Percentiles rank a stretch among this genome's conserved stretches.
phyloP scores from a whole-genome alignment of 2,888 invertebrate species.

The Nymphalis polychloros region DNA sequence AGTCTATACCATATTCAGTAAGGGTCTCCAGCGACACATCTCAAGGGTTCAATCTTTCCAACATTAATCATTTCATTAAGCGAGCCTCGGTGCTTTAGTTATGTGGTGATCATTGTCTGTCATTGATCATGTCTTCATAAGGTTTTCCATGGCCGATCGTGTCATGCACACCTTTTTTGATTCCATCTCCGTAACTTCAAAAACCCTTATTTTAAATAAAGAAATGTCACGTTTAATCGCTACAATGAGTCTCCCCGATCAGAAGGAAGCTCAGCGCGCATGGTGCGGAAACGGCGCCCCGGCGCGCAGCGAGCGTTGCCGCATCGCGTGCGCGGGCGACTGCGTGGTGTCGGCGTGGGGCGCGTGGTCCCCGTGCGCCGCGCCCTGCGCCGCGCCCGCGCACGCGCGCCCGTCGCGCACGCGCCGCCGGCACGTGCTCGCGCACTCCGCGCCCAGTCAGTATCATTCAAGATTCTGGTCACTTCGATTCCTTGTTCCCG shows the following conservation, averaged over 20 bases:
- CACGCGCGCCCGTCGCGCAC: slow-evolving; percentile 58
- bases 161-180: not conserved
- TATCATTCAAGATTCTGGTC: not conserved
- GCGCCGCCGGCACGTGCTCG: slow-evolving; percentile 61
- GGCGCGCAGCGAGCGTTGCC: slow-evolving; percentile 79
- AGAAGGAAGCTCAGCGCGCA: slow-evolving; percentile 79
- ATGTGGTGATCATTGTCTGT: too few species aligned
- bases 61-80: too few species aligned
- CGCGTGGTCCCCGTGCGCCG: slow-evolving; percentile 79
- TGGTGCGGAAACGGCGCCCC: slow-evolving; percentile 78
- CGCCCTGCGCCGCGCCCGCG: slow-evolving; percentile 61
- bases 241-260: not conserved
- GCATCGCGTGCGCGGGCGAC: slow-evolving; percentile 85
- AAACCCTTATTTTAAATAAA: too few species aligned
- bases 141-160: too few species aligned
- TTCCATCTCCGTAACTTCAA: slow-evolving; percentile 5
- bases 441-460: slow-evolving; percentile 68
- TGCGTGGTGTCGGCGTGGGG: slow-evolving; percentile 85
- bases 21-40: too few species aligned
- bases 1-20: too few species aligned
- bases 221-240: not conserved
- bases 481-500: too few species aligned
- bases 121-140: too few species aligned
- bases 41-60: too few species aligned
- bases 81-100: too few species aligned